phyloP scores from a whole-genome alignment of 2,797 vertebrate genomes.

The Podarcis lilfordi region DNA sequence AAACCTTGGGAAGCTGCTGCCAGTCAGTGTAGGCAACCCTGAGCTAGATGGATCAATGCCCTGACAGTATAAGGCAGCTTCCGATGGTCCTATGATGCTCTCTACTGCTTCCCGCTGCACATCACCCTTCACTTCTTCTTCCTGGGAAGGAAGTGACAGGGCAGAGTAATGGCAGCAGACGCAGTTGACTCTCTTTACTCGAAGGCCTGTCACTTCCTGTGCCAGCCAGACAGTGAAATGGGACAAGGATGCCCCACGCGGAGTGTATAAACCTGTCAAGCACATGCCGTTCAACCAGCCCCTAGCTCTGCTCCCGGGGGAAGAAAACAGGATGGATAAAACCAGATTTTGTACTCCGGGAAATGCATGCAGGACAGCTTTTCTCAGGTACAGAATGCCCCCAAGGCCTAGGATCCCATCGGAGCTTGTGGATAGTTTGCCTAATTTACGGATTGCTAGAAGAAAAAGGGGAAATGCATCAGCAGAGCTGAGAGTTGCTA shows the following conservation, averaged over 20 bases:
- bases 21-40: too few relatives aligned
- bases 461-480: too few relatives aligned
- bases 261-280: constrained; percentile 7
- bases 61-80: too few relatives aligned
- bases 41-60: too few relatives aligned
- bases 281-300: neutral
- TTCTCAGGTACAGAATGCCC: neutral
- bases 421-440: too few relatives aligned
- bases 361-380: too few relatives aligned
- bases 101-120: neutral
- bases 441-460: too few relatives aligned
- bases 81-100: too few relatives aligned
- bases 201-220: constrained; percentile 1
- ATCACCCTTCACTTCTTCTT: neutral
- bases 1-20: too few relatives aligned
- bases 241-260: neutral
- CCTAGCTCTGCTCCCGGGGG: neutral
- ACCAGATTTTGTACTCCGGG: neutral
- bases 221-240: neutral
- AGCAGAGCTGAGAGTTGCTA: too few relatives aligned
- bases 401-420: too few relatives aligned
- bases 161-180: neutral
- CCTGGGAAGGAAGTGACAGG: neutral
- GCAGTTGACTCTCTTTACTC: neutral
- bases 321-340: neutral